Conservation (phyloP, 2,888 invertebrate species). For the Aphrophora alni region DNA sequence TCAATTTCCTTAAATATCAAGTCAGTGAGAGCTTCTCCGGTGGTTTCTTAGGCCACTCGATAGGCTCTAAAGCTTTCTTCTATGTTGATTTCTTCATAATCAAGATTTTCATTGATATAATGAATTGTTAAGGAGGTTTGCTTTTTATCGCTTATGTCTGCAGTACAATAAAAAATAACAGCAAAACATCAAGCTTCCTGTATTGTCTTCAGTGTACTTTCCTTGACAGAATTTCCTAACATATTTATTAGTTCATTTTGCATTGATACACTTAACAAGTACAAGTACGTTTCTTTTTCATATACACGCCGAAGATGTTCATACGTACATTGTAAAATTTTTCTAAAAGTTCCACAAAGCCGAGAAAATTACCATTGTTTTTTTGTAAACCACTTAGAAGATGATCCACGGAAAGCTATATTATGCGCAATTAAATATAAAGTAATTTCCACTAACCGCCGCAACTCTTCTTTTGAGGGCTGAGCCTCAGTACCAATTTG, state of each 20-base stretch:
- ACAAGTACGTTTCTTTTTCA: background rate
- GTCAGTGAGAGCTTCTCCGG: constrained; percentile 43
- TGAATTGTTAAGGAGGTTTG: constrained; percentile 44
- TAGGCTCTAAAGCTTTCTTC: constrained; percentile 56
- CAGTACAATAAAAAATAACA: constrained; percentile 41
- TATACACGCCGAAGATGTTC: constrained; percentile 2
- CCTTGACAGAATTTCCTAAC: constrained; percentile 21
- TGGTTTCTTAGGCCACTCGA: constrained; percentile 33
- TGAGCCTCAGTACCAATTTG: background rate
- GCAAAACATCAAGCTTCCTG: constrained; percentile 43
- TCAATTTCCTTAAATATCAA: constrained; percentile 26
- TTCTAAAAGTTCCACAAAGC: constrained; percentile 23
- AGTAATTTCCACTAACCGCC: background rate
- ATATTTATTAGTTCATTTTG: constrained; percentile 32
- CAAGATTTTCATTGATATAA: constrained; percentile 36
- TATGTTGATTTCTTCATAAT: constrained; percentile 13
- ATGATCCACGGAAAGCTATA: background rate
- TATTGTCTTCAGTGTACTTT: constrained; percentile 27
- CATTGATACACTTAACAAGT: constrained; percentile 14
- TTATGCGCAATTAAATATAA: background rate
- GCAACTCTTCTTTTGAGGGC: background rate
- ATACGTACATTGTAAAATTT: constrained; percentile 17
- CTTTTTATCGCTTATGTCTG: constrained; percentile 43
- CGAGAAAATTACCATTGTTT: constrained; percentile 24
- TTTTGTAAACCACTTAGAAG: too few species aligned